Conservation (phyloP, 2,113 vertebrate species). For the Columba livia region DNA sequence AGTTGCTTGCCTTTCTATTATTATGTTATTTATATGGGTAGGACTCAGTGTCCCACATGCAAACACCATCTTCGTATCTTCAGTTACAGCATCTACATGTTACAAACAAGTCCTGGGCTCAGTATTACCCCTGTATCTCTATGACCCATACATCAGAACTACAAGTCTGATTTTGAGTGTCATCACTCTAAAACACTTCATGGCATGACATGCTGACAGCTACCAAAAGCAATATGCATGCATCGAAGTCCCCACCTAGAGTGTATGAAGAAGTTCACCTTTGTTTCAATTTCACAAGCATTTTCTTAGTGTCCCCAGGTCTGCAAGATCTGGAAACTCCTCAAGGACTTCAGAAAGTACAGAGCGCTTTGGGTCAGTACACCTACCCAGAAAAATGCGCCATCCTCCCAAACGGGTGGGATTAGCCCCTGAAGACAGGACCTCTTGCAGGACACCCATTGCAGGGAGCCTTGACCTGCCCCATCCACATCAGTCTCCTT, state of each 20-base stretch:
- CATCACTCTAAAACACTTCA: background rate
- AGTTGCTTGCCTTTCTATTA: background rate
- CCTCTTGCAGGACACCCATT: background rate
- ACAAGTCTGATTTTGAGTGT: background rate
- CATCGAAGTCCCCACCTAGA: background rate
- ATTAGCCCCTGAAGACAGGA: background rate
- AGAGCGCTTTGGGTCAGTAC: background rate
- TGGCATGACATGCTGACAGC: background rate
- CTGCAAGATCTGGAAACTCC: background rate
- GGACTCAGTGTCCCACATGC: background rate
- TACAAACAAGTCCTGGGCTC: background rate
- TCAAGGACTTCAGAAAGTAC: background rate
- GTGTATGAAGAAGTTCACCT: rapidly evolving
- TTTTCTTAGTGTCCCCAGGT: background rate
- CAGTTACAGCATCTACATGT: background rate
- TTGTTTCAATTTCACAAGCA: background rate
- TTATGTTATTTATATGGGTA: background rate
- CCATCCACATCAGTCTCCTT: rapidly evolving
- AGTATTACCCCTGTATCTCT: background rate
- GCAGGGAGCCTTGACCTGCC: background rate
- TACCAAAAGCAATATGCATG: background rate
- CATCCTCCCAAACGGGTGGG: rapidly evolving
- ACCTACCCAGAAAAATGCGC: background rate
- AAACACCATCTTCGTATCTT: background rate
- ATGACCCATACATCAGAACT: background rate